Conservation (phyloP, 2,888 invertebrate species). For the Microplitis deprimator region DNA sequence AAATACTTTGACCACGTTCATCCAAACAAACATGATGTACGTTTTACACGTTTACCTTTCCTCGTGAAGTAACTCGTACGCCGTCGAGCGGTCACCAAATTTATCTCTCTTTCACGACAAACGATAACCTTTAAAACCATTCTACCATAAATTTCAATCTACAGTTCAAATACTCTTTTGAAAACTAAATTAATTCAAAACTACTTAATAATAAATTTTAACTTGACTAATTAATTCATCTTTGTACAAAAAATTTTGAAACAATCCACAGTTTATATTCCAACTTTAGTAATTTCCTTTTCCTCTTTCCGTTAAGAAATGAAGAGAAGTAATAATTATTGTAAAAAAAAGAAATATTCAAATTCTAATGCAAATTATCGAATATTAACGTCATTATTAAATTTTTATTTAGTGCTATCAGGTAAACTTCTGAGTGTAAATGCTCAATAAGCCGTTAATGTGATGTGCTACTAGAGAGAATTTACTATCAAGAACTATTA, state of each 20-base stretch:
- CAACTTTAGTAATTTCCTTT: too few species aligned
- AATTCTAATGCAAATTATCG: too few species aligned
- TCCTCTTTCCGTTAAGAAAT: too few species aligned
- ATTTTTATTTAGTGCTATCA: background rate
- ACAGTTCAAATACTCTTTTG: constrained; percentile 17
- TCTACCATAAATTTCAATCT: constrained; percentile 10
- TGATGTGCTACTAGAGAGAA: constrained; percentile 47
- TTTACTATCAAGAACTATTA: constrained; percentile 57
- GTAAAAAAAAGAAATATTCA: too few species aligned
- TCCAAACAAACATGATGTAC: constrained; percentile 12
- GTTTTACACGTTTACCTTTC: constrained; percentile 20
- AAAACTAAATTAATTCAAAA: background rate
- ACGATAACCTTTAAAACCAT: constrained; percentile 18
- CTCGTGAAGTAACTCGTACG: constrained; percentile 8
- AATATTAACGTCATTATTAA: background rate
- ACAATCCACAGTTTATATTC: too few species aligned
- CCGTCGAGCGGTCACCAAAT: constrained; percentile 18
- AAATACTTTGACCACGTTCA: background rate
- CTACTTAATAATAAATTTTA: background rate
- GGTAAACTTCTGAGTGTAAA: background rate
- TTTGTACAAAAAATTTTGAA: background rate
- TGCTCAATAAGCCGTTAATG: constrained; percentile 43
- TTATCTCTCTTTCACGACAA: background rate
- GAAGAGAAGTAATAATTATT: too few species aligned
- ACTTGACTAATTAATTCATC: background rate